Base-by-base conservation (phyloP, 2,888 invertebrate genomes). In the Torymus tubicola region DNA sequence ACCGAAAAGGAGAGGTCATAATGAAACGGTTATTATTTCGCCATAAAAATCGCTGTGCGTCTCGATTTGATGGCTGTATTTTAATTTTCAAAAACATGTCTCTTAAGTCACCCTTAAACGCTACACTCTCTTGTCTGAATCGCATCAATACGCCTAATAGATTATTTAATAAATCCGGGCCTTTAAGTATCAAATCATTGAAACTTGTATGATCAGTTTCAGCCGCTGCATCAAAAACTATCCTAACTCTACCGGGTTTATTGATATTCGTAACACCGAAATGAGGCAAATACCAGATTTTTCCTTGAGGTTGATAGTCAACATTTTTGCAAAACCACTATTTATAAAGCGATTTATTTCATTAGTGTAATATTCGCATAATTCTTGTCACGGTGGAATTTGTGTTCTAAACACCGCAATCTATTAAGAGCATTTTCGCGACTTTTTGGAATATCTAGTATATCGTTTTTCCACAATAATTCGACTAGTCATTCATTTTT, bases 61-160 rank as follows among this genome's bases (percentile, higher is more conserved):
- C 21, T 18, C 61, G 61, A 18, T 61, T 21, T 5, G 1, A 5
- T 10, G 18, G 8, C 2, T 12, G 18, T 21, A 61, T 61, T 61
- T 61, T 61, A 21, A 61, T 61, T 61, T 61, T 61, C 8, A 61
- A 61, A n/a, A 61, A 61, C 21, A 61, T 61, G 14, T 61, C 61
- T 21, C 21, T 8, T 1, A 61, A 5, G 21, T 61, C 61, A 11
- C 61, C 61, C n/a, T 61, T 61, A 8, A 61, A 61, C 2, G 61
- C 21, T 21, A 61, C 21, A 2, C 24, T 18, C 10, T 14, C 21
- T 21, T 61, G 21, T 1, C 21, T 5, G 14, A 61, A 61, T 12
- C 61, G 61, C 21, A 61, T 18, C 1, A 61, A 1, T 1, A 21
- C 21, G 4, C 61, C 61, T 14, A 58, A n/a, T 16, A 58, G 10